Base-by-base conservation (phyloP, 2,113 vertebrate genomes). In the Rhinoderma darwinii region DNA sequence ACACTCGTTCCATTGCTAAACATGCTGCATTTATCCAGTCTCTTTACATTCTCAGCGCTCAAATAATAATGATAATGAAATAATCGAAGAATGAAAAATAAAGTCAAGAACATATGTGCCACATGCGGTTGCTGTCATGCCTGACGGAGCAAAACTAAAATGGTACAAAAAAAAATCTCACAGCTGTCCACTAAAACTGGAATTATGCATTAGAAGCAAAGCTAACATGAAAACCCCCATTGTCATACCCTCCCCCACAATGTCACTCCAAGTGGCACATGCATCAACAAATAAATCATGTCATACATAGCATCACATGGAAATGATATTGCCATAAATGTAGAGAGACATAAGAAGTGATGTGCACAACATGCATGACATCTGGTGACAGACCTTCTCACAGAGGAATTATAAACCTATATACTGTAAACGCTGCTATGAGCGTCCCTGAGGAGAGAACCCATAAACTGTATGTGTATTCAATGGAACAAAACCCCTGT, bases 271-370 rank as follows among this genome's bases (percentile, higher is more conserved):
- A 78, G 47, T 54, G 75, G 27, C 74, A 51, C 74, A 50, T 51
- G 73, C 73, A 47, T 27, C 37, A 70, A 70, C 66, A 70, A 70
- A 76, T 76, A 76, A 47, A 76, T 76, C 73, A 76, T 50, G n/a
- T 78, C 75, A 54, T 51, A 35, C 27, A 4, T 78, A 7, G 44
- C 44, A 54, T 54, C 47, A 37, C 44, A 51, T 30, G 27, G 12
- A 50, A 47, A 51, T 51, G 14, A 51, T 30, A 51, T 77, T 50
- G 20, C 18, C 74, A 77, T 30, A 20, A 50, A n/a, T 74, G 72
- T 74, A 43, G 22, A 43, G 25, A 75, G n/a, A 27, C 10, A 39
- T 27, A 75, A 44, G n/a, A 5, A 47, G 74, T 17, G 43, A 47
- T 76, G 44, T 8, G 43, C 74, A 51, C 44, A 32, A 51, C 44